Percentiles rank a stretch among this genome's conserved stretches.
Conservation (phyloP, 1,140 invertebrate species). For the Brachionus koreanus region DNA sequence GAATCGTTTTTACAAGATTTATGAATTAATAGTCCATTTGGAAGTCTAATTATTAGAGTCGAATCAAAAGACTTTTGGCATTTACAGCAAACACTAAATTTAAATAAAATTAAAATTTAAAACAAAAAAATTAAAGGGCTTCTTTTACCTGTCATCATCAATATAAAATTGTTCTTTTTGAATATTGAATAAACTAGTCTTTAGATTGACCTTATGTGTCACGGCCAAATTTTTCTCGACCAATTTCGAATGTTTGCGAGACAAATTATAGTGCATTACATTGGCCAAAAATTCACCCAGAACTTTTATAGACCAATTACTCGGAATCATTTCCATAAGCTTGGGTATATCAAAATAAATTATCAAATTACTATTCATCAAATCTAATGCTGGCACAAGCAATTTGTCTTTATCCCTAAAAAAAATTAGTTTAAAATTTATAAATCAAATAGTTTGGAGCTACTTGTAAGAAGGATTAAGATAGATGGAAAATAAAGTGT, state of each 20-base stretch:
- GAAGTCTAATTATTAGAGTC: neutral
- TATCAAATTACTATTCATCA: slow-evolving; percentile 33
- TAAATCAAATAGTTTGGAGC: neutral
- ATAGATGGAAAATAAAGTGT: slow-evolving; percentile 35
- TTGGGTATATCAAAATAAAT: slow-evolving; percentile 31
- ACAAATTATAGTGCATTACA: neutral
- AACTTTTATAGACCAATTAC: slow-evolving; percentile 31
- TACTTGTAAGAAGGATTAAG: slow-evolving; percentile 20
- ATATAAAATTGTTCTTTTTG: slow-evolving; percentile 39
- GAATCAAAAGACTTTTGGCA: slow-evolving; percentile 3
- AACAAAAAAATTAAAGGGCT: no score
- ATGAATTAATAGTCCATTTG: slow-evolving; percentile 29
- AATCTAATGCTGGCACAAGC: slow-evolving; percentile 8
- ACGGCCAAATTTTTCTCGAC: slow-evolving; percentile 12
- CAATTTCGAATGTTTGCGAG: neutral
- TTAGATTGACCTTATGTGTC: neutral
- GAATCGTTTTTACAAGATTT: slow-evolving; percentile 30
- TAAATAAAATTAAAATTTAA: neutral
- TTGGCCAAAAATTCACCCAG: neutral
- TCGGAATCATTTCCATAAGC: slow-evolving; percentile 32
- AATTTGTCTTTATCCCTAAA: slow-evolving; percentile 25
- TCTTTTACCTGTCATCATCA: slow-evolving; percentile 34
- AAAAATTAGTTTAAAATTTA: neutral
- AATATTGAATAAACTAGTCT: slow-evolving; percentile 20
- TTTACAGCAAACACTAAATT: slow-evolving; percentile 1